A percentile compares a stretch with the other conserved stretches of the same genome.
Evolutionary conservation across 2,113 vertebrate genomes (phyloP).

Genomic region (Lates calcarifer): DNA sequence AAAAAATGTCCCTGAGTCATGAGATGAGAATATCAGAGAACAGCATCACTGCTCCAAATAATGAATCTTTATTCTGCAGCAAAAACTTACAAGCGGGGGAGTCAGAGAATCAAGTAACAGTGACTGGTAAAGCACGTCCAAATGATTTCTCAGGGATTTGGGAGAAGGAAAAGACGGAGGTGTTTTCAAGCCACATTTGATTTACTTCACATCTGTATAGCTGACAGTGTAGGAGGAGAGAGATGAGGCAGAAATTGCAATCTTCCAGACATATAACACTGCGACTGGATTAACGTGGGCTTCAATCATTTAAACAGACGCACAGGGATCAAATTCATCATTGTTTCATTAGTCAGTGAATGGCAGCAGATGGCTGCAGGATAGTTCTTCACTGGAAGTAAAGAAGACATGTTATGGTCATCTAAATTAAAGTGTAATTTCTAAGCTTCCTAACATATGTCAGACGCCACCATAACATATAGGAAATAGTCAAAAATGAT

Average conservation of each 20-base stretch:
- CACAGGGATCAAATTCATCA: slow-evolving; percentile 38
- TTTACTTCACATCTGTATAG: slow-evolving; percentile 57
- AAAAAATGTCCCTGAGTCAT: not conserved
- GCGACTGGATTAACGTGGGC: slow-evolving; percentile 14
- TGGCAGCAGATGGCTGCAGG: slow-evolving; percentile 13
- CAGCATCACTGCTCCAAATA: not conserved
- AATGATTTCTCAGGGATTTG: slow-evolving; percentile 46
- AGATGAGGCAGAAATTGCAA: slow-evolving; percentile 6
- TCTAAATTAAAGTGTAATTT: not conserved
- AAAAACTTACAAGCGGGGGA: slow-evolving; percentile 5
- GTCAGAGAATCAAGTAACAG: slow-evolving; percentile 4
- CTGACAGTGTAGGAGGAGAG: slow-evolving; percentile 61
- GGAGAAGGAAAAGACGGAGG: slow-evolving; percentile 43
- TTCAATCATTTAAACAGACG: slow-evolving; percentile 55
- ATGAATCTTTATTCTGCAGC: not conserved
- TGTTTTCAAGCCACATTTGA: slow-evolving; percentile 53
- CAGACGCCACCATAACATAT: not conserved
- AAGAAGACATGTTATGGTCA: not conserved
- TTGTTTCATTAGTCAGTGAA: slow-evolving; percentile 27
- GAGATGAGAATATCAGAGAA: slow-evolving; percentile 43
- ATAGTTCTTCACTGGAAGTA: not conserved
- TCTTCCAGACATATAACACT: slow-evolving; percentile 1
- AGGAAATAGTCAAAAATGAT: not conserved
- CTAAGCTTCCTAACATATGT: not conserved
- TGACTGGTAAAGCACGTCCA: slow-evolving; percentile 43